These are phyloP conservation scores for Epizoanthus ramosus DNA, from an alignment of 92 coral and sea anemone species.

Conservation along the genomic window DNA sequence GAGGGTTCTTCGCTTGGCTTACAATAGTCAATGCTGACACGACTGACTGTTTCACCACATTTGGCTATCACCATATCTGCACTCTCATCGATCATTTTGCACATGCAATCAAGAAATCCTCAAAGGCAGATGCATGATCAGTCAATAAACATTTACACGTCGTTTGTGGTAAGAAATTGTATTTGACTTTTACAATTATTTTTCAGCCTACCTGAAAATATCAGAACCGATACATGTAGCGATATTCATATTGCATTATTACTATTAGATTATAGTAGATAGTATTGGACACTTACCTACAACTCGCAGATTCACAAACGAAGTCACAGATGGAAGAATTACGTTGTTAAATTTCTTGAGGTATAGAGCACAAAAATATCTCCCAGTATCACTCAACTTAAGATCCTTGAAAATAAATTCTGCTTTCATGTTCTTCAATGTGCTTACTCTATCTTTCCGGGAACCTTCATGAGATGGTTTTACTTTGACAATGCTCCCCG, in stretches of 20 bases:
- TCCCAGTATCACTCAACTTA: conserved; percentile 9
- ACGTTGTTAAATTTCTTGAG: no score
- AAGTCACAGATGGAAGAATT: not conserved
- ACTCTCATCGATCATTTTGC: not conserved
- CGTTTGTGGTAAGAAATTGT: not conserved
- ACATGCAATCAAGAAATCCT: conserved; percentile 2
- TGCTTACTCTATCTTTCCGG: conserved; percentile 2
- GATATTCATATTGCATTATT: not conserved
- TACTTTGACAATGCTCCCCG: not conserved
- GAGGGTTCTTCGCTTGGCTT: not conserved
- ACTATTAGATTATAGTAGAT: no score
- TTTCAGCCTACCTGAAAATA: not conserved
- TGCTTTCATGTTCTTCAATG: not conserved
- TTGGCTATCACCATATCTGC: not conserved
- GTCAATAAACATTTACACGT: not conserved
- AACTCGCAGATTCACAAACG: conserved; percentile 16
- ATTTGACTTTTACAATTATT: not conserved
- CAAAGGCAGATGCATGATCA: not conserved
- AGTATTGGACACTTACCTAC: conserved; percentile 18
- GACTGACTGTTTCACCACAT: not conserved
- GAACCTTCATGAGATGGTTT: not conserved
- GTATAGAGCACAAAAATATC: conserved; percentile 21
- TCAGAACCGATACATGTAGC: no score
- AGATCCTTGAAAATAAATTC: conserved; percentile 29
- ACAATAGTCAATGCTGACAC: not conserved